Base-by-base conservation (phyloP, 2,888 invertebrate species). In the Tenthredo scrophulariae region DNA sequence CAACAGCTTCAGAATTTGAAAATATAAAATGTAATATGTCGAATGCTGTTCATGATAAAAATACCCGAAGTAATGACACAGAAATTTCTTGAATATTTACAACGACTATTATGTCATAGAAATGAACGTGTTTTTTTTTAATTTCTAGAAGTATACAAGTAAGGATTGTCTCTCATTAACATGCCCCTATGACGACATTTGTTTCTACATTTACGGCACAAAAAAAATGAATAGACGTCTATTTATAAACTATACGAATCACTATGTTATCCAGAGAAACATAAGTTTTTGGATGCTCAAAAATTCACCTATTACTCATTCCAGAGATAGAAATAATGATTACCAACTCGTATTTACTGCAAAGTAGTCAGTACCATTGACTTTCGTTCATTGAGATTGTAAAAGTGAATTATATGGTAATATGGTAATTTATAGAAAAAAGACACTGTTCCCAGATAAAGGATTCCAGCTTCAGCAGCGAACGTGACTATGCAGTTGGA, bases 101-200 rank as follows among this genome's bases (percentile, higher is more conserved):
- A 74, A n/a, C n/a, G 7, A 43, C 26, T 43, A 40, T n/a, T 74
- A 26, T 74, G 26, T 74, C 43, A 43, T 74, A 22, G 43, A 43
- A 43, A 43, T 74, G 2, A 43, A 74, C 10, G 26, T 26, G 18
- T 26, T 43, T 74, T 43, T 4, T 22, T 40, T 15, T 22, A 9
- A 74, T 22, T 43, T n/a, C 43, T 74, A 43, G 26, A 43, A 74
- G 54, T 54, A 13, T 33, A 67, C 13, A 40, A 74, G 37, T 43
- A n/a, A 74, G 22, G 43, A 43, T 74, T 43, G 74, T 74, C 22
- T 74, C 74, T 74, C n/a, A 43, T 43, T 15, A n/a, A 43, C 22
- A 10, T 43, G 10, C 18, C 26, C 9, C 6, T 70, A n/a, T 70
- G 37, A 37, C 18, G 37, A 70, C 10, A 70, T 37, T 3, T 40